These are phyloP conservation scores for Frieseomelitta varia DNA, from an alignment of 1,140 invertebrate species.

Conservation along the genomic window DNA sequence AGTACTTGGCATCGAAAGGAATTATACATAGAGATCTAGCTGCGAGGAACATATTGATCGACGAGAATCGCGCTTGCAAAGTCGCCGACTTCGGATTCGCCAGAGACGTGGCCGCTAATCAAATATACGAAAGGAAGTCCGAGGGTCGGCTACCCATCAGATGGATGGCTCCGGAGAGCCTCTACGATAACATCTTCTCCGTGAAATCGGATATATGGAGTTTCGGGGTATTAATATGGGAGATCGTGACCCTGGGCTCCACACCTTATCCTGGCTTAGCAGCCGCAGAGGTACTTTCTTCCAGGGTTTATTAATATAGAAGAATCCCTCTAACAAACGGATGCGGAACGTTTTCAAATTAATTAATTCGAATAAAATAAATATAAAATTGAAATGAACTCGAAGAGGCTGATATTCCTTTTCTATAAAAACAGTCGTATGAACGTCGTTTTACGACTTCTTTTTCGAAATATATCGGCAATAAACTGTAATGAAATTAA, in stretches of 20 bases:
- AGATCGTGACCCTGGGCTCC: constrained; percentile 95
- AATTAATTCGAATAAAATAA: no score
- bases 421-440: no score
- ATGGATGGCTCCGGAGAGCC: constrained; percentile 97
- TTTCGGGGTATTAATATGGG: constrained; percentile 96
- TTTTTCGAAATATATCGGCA: no score
- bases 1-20: constrained; percentile 93
- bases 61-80: constrained; percentile 94
- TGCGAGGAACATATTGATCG: constrained; percentile 94
- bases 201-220: constrained; percentile 97
- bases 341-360: neutral
- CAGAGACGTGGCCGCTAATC: constrained; percentile 89
- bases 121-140: constrained; percentile 95
- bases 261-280: constrained; percentile 94
- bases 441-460: no score
- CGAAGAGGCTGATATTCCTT: no score
- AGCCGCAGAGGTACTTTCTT: constrained; percentile 87
- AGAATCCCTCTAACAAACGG: neutral
- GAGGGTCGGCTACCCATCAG: constrained; percentile 89
- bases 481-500: no score
- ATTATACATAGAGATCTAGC: constrained; percentile 96
- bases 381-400: no score
- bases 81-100: constrained; percentile 97
- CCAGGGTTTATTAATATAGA: neutral
- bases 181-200: constrained; percentile 95